phyloP scores from a whole-genome alignment of 2,113 vertebrate species.

The Actenoides lindsayi region DNA sequence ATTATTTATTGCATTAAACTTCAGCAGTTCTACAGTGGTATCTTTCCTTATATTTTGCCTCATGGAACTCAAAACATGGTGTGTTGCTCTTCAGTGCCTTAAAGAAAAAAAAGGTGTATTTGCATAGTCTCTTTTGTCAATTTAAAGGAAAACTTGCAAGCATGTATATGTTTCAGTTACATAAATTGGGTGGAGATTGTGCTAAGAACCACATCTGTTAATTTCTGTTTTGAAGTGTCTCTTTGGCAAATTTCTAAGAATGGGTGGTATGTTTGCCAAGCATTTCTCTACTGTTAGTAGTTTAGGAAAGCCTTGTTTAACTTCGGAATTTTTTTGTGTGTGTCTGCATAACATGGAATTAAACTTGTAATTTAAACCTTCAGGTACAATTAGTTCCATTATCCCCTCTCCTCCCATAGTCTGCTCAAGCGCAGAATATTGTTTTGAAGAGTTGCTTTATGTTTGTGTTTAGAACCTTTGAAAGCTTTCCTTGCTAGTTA shows the following conservation, averaged over 20 bases:
- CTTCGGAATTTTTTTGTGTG: background rate
- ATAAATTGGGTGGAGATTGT: background rate
- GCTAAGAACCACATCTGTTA: background rate
- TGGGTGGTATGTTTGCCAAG: background rate
- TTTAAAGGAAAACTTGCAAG: background rate
- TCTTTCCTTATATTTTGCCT: background rate
- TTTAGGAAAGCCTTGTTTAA: background rate
- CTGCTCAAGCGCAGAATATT: background rate
- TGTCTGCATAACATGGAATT: background rate
- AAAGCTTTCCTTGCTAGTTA: background rate
- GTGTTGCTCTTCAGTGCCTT: background rate
- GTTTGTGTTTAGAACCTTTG: background rate
- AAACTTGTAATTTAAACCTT: background rate
- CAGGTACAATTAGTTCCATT: background rate
- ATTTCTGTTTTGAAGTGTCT: background rate
- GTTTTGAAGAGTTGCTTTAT: background rate
- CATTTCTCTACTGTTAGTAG: background rate
- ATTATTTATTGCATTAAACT: background rate
- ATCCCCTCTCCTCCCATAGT: accelerated
- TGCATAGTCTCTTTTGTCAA: background rate
- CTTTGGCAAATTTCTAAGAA: background rate
- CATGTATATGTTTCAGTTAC: background rate
- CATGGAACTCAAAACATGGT: background rate
- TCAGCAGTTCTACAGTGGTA: background rate
- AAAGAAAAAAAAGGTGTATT: background rate